Evolutionary conservation across 1,140 invertebrate genomes (phyloP).

Genomic region (Diabrotica virgifera): DNA sequence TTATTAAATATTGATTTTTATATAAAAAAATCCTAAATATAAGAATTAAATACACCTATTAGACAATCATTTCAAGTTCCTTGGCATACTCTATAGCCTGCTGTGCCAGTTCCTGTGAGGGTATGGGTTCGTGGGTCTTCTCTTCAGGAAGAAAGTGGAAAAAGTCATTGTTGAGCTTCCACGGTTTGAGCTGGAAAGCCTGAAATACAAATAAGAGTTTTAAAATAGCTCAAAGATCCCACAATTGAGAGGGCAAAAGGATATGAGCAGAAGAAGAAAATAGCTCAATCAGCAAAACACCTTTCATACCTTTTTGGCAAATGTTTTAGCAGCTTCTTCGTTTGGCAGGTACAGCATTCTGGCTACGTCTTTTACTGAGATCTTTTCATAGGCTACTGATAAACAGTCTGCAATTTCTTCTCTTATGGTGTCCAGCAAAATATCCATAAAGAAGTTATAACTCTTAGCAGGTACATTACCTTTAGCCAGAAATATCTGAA

Average conservation of each 20-base stretch:
- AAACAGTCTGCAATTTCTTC: constrained; percentile 96
- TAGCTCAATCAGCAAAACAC: too few species aligned
- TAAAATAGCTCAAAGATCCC: too few species aligned
- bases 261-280: too few species aligned
- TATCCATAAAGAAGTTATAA: constrained; percentile 97
- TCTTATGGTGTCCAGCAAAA: constrained; percentile 90
- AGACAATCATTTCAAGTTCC: constrained; percentile 99
- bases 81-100: constrained; percentile 96
- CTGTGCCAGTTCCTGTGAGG: constrained; percentile 84
- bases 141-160: constrained; percentile 71
- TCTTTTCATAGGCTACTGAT: constrained; percentile 92
- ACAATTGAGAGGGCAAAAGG: too few species aligned
- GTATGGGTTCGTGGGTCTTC: constrained; percentile 80
- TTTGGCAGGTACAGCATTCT: constrained; percentile 85
- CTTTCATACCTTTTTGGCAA: constrained; percentile 66
- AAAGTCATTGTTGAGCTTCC: constrained; percentile 76
- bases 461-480: constrained; percentile 94
- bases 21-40: too few species aligned
- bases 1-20: too few species aligned
- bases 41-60: constrained; percentile 42
- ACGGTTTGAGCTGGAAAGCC: constrained; percentile 58
- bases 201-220: background rate
- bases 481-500: constrained; percentile 76
- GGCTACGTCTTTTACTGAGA: constrained; percentile 83
- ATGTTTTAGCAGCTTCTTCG: constrained; percentile 73